Evolutionary conservation across 2,113 vertebrate genomes (phyloP).

Genomic region (Stigmatopora nigra): DNA sequence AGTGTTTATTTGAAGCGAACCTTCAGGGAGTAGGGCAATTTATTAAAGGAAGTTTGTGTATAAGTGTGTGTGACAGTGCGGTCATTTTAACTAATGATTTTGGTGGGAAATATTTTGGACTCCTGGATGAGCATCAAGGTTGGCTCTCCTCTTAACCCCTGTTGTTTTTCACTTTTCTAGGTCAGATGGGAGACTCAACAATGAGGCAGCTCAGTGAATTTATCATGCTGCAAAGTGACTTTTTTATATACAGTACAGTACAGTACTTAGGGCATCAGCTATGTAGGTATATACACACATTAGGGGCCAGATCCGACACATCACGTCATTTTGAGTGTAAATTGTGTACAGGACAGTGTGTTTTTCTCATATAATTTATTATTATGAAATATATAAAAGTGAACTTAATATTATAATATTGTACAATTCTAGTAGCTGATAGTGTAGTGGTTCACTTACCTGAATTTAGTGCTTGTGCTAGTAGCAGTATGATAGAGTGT

Average conservation of each 20-base stretch:
- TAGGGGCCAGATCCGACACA: no score
- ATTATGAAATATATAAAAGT: no score
- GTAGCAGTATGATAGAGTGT: no score
- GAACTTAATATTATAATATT: no score
- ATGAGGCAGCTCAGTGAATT: conserved; percentile 46
- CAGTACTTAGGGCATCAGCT: conserved; percentile 39
- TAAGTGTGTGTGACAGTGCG: conserved; percentile 34
- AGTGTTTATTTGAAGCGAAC: conserved; percentile 41
- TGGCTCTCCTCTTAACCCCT: conserved; percentile 3
- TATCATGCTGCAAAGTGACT: conserved; percentile 54
- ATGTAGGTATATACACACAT: conserved; percentile 12
- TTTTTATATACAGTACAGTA: conserved; percentile 33
- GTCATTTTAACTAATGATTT: conserved; percentile 39
- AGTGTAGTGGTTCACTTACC: no score
- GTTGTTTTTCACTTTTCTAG: conserved; percentile 32
- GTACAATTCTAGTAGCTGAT: no score
- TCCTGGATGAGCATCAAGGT: conserved; percentile 38
- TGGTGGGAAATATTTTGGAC: conserved; percentile 23
- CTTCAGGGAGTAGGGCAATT: conserved; percentile 13
- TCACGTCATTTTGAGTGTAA: no score
- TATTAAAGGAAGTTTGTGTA: conserved; percentile 38
- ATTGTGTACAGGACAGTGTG: no score
- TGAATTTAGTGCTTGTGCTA: no score
- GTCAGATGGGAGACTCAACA: conserved; percentile 43
- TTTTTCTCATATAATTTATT: no score